Evolutionary conservation across 2,113 vertebrate genomes (phyloP), one percentile per base, ranked within the genome.

Genomic region (Thamnaconus septentrionalis): DNA sequence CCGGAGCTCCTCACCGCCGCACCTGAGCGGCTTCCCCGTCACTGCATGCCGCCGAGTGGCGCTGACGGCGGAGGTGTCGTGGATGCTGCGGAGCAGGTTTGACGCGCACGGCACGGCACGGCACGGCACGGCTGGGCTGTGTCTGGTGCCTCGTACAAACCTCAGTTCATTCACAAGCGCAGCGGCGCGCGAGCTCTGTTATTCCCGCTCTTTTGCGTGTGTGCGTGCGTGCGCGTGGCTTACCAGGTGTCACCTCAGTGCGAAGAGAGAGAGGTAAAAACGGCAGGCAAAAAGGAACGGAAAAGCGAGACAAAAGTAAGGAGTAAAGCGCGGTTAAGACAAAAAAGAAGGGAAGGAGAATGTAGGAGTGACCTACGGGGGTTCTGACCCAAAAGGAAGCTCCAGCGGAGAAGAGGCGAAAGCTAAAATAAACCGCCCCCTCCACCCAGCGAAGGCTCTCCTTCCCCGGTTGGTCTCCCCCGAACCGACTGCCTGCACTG

Each of bases 41-140:
- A 50, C 78, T 66, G 79, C 76, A 31, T 31, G 18, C 18, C 18
- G 18, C 18, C 18, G 18, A 31, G 18, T 31, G 18, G 67, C 66
- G 65, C 69, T 61, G 50, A 55, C 47, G 73, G 6, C 66, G 6
- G 10, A 53, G 71, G 71, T 78, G 74, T 61, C 62, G 50, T 3
- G 62, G 79, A 79, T 85, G 85, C 75, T 81, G 82, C 78, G 75
- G 77, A 75, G 68, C 59, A 39, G 69, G 41, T 60, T 7, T 31
- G 62, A 59, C 52, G 56, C 41, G 61, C 55, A 52, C 67, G 12
- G 53, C 18, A 31, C 18, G 18, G 18, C 18, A 31, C 18, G 18
- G 18, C 18, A 31, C 18, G 18, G 18, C 18, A 1, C 18, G 18
- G 18, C 18, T 31, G 18, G 18, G 18, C 18, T 31, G 18, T 31